Conservation (phyloP, 2,888 invertebrate species). For the Leucophenga maculata region DNA sequence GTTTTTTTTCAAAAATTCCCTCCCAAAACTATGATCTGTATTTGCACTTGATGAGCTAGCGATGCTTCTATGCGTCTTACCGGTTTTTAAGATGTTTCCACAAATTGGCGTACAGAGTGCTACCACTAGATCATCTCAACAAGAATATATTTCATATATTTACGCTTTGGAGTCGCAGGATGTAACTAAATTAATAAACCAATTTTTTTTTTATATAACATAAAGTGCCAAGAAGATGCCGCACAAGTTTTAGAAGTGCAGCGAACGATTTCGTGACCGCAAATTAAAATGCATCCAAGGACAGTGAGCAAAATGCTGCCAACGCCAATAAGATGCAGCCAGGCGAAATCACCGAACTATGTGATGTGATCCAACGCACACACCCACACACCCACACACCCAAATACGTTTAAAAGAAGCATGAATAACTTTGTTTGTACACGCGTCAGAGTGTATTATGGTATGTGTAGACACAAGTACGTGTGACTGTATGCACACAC, state of each 20-base stretch:
- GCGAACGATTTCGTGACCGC: conserved; percentile 7
- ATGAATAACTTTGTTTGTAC: neutral
- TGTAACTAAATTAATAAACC: neutral
- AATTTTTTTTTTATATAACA: too few relatives aligned
- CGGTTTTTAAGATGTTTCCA: too few relatives aligned
- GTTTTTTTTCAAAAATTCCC: too few relatives aligned
- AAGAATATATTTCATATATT: too few relatives aligned
- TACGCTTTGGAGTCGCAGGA: too few relatives aligned
- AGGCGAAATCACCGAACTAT: neutral
- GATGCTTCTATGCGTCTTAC: too few relatives aligned
- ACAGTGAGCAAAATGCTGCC: neutral
- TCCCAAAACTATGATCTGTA: too few relatives aligned
- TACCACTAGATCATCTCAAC: too few relatives aligned
- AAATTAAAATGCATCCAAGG: conserved; percentile 24
- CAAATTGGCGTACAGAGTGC: too few relatives aligned
- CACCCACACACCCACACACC: neutral
- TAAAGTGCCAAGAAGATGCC: neutral
- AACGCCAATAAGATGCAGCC: conserved; percentile 7
- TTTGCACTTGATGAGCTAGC: too few relatives aligned
- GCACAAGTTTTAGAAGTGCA: conserved; percentile 13
- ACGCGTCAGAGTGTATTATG: too few relatives aligned
- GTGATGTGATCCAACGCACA: neutral
- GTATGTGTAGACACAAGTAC: too few relatives aligned
- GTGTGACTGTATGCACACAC: neutral
- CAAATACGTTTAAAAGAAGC: neutral